Evolutionary conservation across 2,888 invertebrate genomes (phyloP).

Genomic region (Thymelicus sylvestris): DNA sequence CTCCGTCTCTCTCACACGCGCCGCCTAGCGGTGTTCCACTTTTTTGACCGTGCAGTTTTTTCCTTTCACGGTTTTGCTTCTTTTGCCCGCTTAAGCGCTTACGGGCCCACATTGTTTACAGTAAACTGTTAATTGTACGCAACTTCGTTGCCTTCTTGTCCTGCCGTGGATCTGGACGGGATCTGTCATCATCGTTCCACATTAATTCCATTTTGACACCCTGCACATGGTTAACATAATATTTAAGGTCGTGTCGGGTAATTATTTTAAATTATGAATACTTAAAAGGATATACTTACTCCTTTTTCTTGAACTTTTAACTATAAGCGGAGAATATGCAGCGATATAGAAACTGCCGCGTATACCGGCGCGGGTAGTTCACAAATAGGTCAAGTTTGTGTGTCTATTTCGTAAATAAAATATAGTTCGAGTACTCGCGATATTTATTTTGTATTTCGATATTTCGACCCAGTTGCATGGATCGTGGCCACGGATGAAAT

Average conservation of each 20-base stretch:
- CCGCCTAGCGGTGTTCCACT: constrained; percentile 80
- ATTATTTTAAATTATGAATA: too few species aligned
- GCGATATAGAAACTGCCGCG: background rate
- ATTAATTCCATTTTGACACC: background rate
- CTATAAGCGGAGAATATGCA: background rate
- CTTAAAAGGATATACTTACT: background rate
- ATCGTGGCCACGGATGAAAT: too few species aligned
- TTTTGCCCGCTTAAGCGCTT: constrained; percentile 71
- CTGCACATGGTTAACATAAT: background rate
- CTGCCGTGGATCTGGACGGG: background rate
- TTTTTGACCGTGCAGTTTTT: constrained; percentile 81
- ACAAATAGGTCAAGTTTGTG: constrained; percentile 35
- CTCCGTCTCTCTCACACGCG: constrained; percentile 57
- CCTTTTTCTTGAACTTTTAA: constrained; percentile 10
- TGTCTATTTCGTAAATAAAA: constrained; percentile 30
- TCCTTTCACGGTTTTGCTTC: constrained; percentile 70
- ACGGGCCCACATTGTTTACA: constrained; percentile 68
- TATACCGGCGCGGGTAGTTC: constrained; percentile 8
- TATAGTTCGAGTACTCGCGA: too few species aligned
- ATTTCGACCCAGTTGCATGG: too few species aligned
- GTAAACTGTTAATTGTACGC: constrained; percentile 52
- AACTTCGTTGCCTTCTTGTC: constrained; percentile 12
- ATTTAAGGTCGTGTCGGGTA: background rate
- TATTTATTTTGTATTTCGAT: too few species aligned
- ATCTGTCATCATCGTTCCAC: background rate